Evolutionary conservation across 2,797 vertebrate species (phyloP), one percentile per base, ranked within the genome.

Genomic region (Paedocypris micromegethes): DNA sequence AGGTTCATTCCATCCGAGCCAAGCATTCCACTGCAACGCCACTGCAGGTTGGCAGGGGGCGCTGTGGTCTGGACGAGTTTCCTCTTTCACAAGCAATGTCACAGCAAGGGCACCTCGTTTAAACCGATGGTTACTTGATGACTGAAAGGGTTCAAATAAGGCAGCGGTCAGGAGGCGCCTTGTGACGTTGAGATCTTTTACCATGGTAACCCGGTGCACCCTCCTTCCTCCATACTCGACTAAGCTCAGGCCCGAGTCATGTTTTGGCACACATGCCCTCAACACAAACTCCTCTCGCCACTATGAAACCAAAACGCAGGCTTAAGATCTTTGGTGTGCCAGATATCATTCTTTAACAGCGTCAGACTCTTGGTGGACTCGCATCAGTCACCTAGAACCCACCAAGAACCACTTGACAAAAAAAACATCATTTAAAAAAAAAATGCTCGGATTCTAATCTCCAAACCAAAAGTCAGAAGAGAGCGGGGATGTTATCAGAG

Each of bases 131-230:
- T 58, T 43, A 48, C 64, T 67, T 44, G 64, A 44, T 58, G 41
- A 59, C 49, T 61, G 53, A 58, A 72, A 52, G 65, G 57, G 77
- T 75, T 78, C 66, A 77, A 77, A 77, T 68, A 72, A 70, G 60
- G 53, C 60, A 69, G 64, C 75, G 75, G 73, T 78, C 71, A 51
- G 67, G 66, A 54, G 2, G 6, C 45, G 9, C 6, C 9, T 68
- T 69, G 52, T 62, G 5, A 71, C 59, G 66, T 67, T 67, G 58
- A 66, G 66, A 74, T 72, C 65, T 50, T 57, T 75, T 56, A 46
- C 68, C 69, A 72, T 76, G 74, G 65, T 66, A 73, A 77, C 68
- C 68, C 5, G 48, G 9, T 40, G 48, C 71, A 68, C 54, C 66
- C 64, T 76, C 66, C 72, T 76, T 71, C 74, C 73, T 64, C 56